These are phyloP conservation scores for Medauroidea extradentata DNA, from an alignment of 1,140 invertebrate species.

Conservation along the genomic window DNA sequence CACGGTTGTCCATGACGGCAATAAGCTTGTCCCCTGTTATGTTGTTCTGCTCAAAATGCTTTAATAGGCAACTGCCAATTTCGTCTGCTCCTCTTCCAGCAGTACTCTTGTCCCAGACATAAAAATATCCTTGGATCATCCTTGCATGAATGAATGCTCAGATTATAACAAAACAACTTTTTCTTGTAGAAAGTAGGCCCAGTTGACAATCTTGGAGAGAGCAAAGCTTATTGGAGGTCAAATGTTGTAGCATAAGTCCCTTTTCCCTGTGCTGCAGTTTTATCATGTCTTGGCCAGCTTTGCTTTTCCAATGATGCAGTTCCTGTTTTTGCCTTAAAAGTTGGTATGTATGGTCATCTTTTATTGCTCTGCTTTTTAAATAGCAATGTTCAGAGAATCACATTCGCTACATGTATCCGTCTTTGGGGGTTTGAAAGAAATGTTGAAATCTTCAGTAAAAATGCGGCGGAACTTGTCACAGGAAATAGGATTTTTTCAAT, in stretches of 20 bases:
- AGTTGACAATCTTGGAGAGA: conserved; percentile 5
- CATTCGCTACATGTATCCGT: conserved; percentile 6
- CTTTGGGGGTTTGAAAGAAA: conserved; percentile 3
- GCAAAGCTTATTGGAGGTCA: conserved; percentile 9
- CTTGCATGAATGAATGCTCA: conserved; percentile 13
- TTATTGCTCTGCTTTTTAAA: background rate
- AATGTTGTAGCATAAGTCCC: conserved; percentile 4
- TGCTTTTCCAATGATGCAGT: background rate
- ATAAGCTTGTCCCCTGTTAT: background rate
- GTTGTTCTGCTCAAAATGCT: background rate
- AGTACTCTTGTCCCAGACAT: conserved; percentile 14
- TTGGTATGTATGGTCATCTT: background rate
- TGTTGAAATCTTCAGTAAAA: conserved; percentile 5
- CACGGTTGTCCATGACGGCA: conserved; percentile 13
- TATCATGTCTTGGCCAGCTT: background rate
- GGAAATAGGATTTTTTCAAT: background rate
- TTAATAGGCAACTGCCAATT: conserved; percentile 15
- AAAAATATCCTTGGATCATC: conserved; percentile 14
- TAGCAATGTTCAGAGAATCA: background rate
- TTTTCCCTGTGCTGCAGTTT: background rate
- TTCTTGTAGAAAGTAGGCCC: conserved; percentile 18
- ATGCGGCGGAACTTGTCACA: background rate
- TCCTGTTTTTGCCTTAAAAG: background rate
- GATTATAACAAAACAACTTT: background rate
- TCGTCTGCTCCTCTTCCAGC: conserved; percentile 17